Evolutionary conservation across 1,140 invertebrate genomes (phyloP).

Genomic region (Cephus cinctus): DNA sequence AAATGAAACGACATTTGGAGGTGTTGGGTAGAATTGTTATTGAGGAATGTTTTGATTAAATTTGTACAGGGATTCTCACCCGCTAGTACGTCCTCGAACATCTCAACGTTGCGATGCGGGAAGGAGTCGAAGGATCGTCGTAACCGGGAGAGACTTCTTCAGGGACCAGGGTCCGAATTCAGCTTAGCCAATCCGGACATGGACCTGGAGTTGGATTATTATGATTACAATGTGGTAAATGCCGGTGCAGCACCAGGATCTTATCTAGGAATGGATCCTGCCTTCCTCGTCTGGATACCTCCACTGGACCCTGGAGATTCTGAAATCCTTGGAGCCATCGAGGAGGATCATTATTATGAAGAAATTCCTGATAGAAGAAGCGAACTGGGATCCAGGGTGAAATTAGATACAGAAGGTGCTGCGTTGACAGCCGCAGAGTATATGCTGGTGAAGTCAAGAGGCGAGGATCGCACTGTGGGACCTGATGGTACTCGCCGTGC

Average conservation of each 20-base stretch:
- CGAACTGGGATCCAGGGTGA: not conserved
- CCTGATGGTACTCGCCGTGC: not conserved
- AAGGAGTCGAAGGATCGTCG: constrained; percentile 78
- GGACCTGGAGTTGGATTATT: constrained; percentile 84
- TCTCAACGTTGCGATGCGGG: constrained; percentile 42
- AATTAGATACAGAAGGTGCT: constrained; percentile 36
- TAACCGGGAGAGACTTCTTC: constrained; percentile 69
- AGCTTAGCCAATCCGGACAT: constrained; percentile 70
- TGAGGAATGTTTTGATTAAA: not conserved
- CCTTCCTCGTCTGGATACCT: constrained; percentile 83
- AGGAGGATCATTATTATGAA: constrained; percentile 26
- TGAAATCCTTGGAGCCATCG: constrained; percentile 24
- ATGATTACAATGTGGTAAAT: constrained; percentile 83
- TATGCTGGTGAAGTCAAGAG: constrained; percentile 20
- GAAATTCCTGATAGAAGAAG: constrained; percentile 15
- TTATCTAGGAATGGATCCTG: constrained; percentile 83
- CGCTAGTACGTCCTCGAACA: constrained; percentile 62
- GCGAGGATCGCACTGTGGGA: constrained; percentile 14
- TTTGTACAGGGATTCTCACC: constrained; percentile 71
- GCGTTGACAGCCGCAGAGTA: constrained; percentile 42
- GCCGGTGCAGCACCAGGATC: constrained; percentile 79
- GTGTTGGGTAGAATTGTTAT: too few relatives aligned
- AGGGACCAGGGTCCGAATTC: constrained; percentile 71
- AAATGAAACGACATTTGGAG: too few relatives aligned
- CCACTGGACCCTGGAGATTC: constrained; percentile 59